Percentiles rank a stretch among this genome's conserved stretches.
Evolutionary conservation across 2,113 vertebrate genomes (phyloP).

Genomic region (Thymallus thymallus): DNA sequence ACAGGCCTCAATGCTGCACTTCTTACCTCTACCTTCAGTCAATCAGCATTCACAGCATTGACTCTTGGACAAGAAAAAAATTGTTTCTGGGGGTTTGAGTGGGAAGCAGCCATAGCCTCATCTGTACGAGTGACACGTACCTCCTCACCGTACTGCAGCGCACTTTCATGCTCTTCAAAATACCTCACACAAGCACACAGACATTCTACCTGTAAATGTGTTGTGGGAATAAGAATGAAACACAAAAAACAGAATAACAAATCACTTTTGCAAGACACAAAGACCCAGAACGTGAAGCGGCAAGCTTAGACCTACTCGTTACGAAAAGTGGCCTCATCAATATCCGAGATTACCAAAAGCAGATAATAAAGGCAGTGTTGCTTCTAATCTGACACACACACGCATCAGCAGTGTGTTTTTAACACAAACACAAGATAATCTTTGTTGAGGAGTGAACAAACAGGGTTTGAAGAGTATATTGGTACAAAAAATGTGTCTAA

Average conservation of each 20-base stretch:
- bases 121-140: too few species aligned
- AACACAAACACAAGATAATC: background rate
- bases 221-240: too few species aligned
- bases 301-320: background rate
- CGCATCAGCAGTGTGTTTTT: background rate
- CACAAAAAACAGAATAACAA: background rate
- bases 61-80: background rate
- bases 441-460: background rate
- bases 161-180: too few species aligned
- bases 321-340: constrained; percentile 30
- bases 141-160: too few species aligned
- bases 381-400: constrained; percentile 2
- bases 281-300: background rate
- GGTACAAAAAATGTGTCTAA: too few species aligned
- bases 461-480: too few species aligned
- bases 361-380: constrained; percentile 33
- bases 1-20: background rate
- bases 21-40: background rate
- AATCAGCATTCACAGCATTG: background rate
- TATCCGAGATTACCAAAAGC: constrained; percentile 41
- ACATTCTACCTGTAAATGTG: too few species aligned
- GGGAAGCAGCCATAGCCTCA: background rate
- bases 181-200: too few species aligned
- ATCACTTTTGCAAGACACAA: background rate
- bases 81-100: background rate